Base-by-base conservation (phyloP, 30 jellyfish, hydroid and myxozoan genomes). In the Aurelia sp. region DNA sequence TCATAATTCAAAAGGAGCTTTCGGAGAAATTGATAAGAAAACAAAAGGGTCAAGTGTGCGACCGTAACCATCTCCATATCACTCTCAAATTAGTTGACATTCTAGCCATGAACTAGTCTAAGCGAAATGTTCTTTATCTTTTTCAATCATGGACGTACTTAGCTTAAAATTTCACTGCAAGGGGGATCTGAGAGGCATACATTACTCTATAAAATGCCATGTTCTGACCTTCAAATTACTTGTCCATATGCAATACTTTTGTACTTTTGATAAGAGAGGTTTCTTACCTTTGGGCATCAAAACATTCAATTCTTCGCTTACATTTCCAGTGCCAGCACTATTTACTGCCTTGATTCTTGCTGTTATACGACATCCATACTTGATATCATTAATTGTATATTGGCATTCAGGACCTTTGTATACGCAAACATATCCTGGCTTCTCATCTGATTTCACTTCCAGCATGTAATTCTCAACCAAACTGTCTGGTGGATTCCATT, bases 401-500 rank as follows among this genome's bases (percentile, higher is more conserved):
- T 66, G 40, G 24, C 61, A 6, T 12, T 79, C 88, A 57, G 18
- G 58, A 10, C 97, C 97, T 44, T 53, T 47, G 88, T 88, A 88
- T 22, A 80, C 92, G 63, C 64, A 50, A 16, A 64, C 64, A 59
- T 76, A 81, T 13, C 57, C 62, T 5, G 47, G 63, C 13, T 44
- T 17, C 15, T 77, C 72, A 1, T 18, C 59, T 0, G 74, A 51
- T 50, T 51, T 76, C 35, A 63, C 71, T 24, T 70, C 73, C 24
- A 88, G 66, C 40, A 57, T 51, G 51, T 88, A 88, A 15, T 48
- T 41, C 21, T 88, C 97, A 17, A 80, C 89, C 12, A 38, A 84
- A 52, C 97, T 65, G 11, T 88, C 85, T 7, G 77, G 92, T 3
- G 92, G 92, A 6, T 12, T 21, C 97, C 97, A 88, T 59, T 35